Evolutionary conservation across 2,797 vertebrate species (phyloP).

Genomic region (Austrolebias charrua): DNA sequence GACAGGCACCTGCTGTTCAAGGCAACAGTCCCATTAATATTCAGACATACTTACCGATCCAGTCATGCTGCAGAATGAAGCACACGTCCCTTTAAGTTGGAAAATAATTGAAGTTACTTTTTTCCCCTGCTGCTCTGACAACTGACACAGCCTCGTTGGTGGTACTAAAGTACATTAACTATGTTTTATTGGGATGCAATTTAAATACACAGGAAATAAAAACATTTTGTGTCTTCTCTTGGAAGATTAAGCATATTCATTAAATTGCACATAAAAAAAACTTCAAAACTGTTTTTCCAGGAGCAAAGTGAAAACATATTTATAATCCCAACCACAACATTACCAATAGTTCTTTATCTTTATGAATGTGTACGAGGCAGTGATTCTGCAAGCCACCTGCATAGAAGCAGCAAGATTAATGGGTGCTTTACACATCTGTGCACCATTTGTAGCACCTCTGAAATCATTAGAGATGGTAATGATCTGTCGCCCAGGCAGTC

Average conservation of each 20-base stretch:
- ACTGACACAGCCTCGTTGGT: slow-evolving; percentile 1
- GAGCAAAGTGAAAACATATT: neutral
- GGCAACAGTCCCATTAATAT: slow-evolving; percentile 77
- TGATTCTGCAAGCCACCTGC: slow-evolving; percentile 43
- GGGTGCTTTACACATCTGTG: slow-evolving; percentile 42
- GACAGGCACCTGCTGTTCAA: slow-evolving; percentile 78
- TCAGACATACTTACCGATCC: slow-evolving; percentile 60
- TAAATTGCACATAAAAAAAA: slow-evolving; percentile 3
- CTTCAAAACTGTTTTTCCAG: slow-evolving; percentile 9
- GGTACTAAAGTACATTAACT: slow-evolving; percentile 11
- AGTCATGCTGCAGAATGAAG: slow-evolving; percentile 21
- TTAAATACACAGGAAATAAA: slow-evolving; percentile 8
- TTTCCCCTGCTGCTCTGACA: slow-evolving; percentile 16
- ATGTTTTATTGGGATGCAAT: slow-evolving; percentile 20
- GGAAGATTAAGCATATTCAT: slow-evolving; percentile 9
- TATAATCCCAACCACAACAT: slow-evolving; percentile 8
- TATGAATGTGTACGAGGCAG: slow-evolving; percentile 9
- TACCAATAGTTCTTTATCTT: slow-evolving; percentile 18
- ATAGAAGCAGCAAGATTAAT: slow-evolving; percentile 43
- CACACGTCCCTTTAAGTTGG: slow-evolving; percentile 48
- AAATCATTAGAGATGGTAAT: slow-evolving; percentile 69
- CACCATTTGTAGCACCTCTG: slow-evolving; percentile 40
- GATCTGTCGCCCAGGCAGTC: slow-evolving; percentile 57
- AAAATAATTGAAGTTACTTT: slow-evolving; percentile 63
- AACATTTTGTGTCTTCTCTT: slow-evolving; percentile 1